These are phyloP conservation scores for Acanthiza pusilla DNA, from an alignment of 2,797 vertebrate genomes.

Conservation along the genomic window DNA sequence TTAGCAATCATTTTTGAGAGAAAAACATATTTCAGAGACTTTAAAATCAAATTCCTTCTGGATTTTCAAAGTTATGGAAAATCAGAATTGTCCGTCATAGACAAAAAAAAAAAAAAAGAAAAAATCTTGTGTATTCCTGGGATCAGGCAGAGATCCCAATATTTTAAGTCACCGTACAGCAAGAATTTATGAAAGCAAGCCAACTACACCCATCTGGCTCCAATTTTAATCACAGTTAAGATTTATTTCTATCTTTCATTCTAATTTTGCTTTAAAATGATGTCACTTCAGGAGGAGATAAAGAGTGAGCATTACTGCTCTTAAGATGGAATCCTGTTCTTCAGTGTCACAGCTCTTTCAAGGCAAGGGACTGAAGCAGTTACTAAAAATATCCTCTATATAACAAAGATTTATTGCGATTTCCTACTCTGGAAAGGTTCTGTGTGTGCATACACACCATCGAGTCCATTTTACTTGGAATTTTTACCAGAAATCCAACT, in stretches of 20 bases:
- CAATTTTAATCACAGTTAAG: conserved; percentile 17
- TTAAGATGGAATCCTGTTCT: not conserved
- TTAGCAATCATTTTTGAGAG: not conserved
- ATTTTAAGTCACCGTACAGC: not conserved
- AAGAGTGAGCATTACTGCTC: not conserved
- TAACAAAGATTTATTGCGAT: not conserved
- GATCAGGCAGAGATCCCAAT: not conserved
- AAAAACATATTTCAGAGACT: not conserved
- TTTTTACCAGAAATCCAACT: not conserved
- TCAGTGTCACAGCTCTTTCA: not conserved
- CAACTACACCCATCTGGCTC: conserved; percentile 35
- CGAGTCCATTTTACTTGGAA: not conserved
- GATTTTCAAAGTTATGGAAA: not conserved
- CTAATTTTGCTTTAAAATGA: conserved; percentile 22
- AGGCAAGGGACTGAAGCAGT: not conserved
- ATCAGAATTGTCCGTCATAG: not conserved
- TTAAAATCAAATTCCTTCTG: not conserved
- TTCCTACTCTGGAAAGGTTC: not conserved
- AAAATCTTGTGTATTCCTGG: not conserved
- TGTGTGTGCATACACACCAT: not conserved
- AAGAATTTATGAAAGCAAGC: not conserved
- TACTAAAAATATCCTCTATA: not conserved
- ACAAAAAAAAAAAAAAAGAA: not conserved
- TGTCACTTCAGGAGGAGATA: not conserved
- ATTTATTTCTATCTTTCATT: not conserved